phyloP scores from a whole-genome alignment of 23 tunicate genomes.

The Phallusia fumigata region DNA sequence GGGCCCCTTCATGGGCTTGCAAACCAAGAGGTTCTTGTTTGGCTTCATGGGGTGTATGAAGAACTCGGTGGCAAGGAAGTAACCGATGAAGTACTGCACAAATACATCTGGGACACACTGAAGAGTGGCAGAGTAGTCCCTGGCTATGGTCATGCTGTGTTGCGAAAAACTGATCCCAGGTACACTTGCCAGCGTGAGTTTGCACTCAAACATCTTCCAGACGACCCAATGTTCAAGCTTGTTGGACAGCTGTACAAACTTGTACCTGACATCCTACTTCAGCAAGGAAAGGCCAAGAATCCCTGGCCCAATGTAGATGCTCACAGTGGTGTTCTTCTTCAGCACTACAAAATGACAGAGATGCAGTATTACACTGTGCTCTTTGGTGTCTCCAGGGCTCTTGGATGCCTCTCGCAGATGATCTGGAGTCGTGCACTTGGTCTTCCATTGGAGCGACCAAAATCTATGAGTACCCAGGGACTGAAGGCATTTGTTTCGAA shows the following conservation, averaged over 20 bases:
- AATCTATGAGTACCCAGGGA: constrained; percentile 96
- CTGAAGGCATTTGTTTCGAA: constrained; percentile 66
- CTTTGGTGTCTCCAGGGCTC: constrained; percentile 94
- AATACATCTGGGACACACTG: constrained; percentile 93
- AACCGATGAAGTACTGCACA: constrained; percentile 73
- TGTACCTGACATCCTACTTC: constrained; percentile 83
- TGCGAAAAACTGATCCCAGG: constrained; percentile 96
- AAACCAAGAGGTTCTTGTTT: constrained; percentile 97
- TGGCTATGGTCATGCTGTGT: constrained; percentile 98
- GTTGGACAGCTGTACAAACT: constrained; percentile 96
- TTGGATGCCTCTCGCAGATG: constrained; percentile 94
- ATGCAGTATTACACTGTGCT: constrained; percentile 97
- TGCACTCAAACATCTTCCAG: constrained; percentile 98
- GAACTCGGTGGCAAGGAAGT: constrained; percentile 93
- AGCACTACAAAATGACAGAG: constrained; percentile 91
- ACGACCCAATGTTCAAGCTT: constrained; percentile 90
- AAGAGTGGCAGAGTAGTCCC: constrained; percentile 99
- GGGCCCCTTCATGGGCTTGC: constrained; percentile 99
- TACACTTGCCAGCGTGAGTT: constrained; percentile 98
- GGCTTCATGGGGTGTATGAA: constrained; percentile 88
- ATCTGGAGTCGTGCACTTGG: constrained; percentile 98
- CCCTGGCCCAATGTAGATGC: constrained; percentile 99
- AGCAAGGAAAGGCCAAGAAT: constrained; percentile 96
- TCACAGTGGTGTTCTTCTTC: constrained; percentile 97
- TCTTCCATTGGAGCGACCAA: constrained; percentile 92